Evolutionary conservation across 2,888 invertebrate genomes (phyloP), one percentile per base, ranked within the genome.

Genomic region (Drosophila setosimentum): DNA sequence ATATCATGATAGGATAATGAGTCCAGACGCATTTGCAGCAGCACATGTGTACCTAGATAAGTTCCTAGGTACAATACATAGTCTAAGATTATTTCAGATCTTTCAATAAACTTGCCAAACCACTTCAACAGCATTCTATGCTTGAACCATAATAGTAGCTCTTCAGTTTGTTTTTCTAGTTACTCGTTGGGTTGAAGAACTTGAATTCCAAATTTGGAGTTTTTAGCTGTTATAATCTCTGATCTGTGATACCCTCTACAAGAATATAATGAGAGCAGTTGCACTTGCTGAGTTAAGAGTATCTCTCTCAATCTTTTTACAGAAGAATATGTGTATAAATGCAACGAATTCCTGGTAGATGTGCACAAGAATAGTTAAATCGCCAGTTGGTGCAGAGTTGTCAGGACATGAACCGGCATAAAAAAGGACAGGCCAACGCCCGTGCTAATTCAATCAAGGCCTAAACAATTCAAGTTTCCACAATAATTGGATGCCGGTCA

Each of bases 381-480:
- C 29, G 27, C 11, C 24, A 29, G 18, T 29, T 24, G 4, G 45
- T 24, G 45, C 16, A 24, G 24, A 29, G 40, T 16, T 57, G 37
- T 21, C 30, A 42, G 49, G 29, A 11, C 32, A 37, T 40, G 50
- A 53, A 18, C 8, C 57, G 57, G 50, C 30, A 18, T 24, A 29
- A 30, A 62, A 42, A 42, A 40, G 27, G 48, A 11, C 21, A 7
- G 63, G 60, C 18, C 71, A 68, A 76, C 72, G 63, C 76, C 78
- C 80, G 45, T 49, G 13, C 61, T 76, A 80, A 78, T 78, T 71
- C 80, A 78, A 80, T 78, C 80, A 78, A 48, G 53, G 76, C 60
- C 68, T 42, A 60, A 76, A 35, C 75, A 76, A 68, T 71, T 79
- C n/a, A 21, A 53, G 45, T 79, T 62, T 74, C 42, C 67, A 42